Conservation (phyloP, 2,888 invertebrate genomes). For the Odontocolon sp. region DNA sequence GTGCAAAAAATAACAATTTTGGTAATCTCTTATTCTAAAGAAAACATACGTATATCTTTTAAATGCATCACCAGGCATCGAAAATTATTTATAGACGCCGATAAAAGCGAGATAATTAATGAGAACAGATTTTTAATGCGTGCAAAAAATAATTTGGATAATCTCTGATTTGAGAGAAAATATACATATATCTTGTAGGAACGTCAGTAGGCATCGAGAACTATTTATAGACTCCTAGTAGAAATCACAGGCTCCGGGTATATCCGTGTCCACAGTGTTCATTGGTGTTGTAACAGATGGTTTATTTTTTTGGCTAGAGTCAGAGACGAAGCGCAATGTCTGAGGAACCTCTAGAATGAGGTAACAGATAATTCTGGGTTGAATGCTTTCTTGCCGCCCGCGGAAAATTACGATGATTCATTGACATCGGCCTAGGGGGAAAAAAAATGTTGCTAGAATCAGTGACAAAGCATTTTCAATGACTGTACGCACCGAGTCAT, state of each 20-base stretch:
- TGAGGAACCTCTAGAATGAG: constrained; percentile 58
- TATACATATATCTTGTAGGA: constrained; percentile 72
- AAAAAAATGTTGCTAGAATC: constrained; percentile 7
- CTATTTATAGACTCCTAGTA: constrained; percentile 79
- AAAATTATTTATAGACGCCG: neutral
- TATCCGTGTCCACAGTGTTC: constrained; percentile 67
- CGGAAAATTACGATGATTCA: constrained; percentile 44
- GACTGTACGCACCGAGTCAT: constrained; percentile 20
- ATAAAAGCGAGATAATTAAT: neutral
- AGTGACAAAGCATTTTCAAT: constrained; percentile 16
- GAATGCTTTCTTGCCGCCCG: constrained; percentile 28
- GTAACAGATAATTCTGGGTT: constrained; percentile 64
- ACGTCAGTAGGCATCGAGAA: constrained; percentile 74
- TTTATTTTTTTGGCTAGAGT: constrained; percentile 65
- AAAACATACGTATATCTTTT: too few species aligned
- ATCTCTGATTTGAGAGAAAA: constrained; percentile 74
- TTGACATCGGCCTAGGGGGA: constrained; percentile 12
- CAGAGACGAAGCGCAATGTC: constrained; percentile 42
- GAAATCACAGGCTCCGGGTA: constrained; percentile 72
- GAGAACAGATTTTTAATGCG: neutral
- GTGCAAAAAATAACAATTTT: too few species aligned
- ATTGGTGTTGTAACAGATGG: constrained; percentile 72
- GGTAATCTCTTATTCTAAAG: too few species aligned
- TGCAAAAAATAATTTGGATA: constrained; percentile 64
- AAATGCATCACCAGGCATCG: too few species aligned